phyloP scores from a whole-genome alignment of 2,113 vertebrate species.

The Dermatemys mawii region DNA sequence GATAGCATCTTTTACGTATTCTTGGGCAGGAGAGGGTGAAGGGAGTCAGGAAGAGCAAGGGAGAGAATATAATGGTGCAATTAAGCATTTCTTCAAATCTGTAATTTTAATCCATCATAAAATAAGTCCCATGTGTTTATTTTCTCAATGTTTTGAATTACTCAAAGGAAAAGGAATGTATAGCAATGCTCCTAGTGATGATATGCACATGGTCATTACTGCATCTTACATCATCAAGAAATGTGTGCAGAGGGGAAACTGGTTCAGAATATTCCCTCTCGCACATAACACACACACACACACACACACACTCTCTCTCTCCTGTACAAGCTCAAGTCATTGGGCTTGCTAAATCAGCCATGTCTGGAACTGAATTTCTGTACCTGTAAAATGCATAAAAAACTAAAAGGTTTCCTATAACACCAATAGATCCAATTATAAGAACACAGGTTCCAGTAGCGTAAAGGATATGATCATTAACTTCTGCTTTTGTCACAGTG shows the following conservation, averaged over 20 bases:
- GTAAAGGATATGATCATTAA: slow-evolving; percentile 64
- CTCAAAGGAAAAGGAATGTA: neutral
- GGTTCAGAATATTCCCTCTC: neutral
- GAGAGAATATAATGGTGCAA: neutral
- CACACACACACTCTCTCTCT: fast-evolving
- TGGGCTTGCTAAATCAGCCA: neutral
- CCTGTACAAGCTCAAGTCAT: neutral
- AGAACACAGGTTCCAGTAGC: slow-evolving; percentile 67
- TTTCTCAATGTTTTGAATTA: neutral
- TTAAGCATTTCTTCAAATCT: neutral
- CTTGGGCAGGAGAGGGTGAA: neutral
- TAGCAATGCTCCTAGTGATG: neutral
- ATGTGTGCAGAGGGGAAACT: neutral
- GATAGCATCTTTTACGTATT: neutral
- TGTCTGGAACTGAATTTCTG: neutral
- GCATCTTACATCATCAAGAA: neutral
- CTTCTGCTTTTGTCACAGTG: slow-evolving; percentile 39
- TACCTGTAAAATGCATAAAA: slow-evolving; percentile 78
- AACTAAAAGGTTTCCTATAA: slow-evolving; percentile 73
- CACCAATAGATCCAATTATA: slow-evolving; percentile 71
- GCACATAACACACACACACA: neutral
- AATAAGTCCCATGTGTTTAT: neutral
- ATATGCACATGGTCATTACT: fast-evolving
- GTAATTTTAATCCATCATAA: fast-evolving
- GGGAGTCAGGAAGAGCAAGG: neutral